Percentiles rank a stretch among this genome's conserved stretches.
These are phyloP conservation scores for Labeo rohita DNA, from an alignment of 2,113 vertebrate genomes.

Conservation along the genomic window DNA sequence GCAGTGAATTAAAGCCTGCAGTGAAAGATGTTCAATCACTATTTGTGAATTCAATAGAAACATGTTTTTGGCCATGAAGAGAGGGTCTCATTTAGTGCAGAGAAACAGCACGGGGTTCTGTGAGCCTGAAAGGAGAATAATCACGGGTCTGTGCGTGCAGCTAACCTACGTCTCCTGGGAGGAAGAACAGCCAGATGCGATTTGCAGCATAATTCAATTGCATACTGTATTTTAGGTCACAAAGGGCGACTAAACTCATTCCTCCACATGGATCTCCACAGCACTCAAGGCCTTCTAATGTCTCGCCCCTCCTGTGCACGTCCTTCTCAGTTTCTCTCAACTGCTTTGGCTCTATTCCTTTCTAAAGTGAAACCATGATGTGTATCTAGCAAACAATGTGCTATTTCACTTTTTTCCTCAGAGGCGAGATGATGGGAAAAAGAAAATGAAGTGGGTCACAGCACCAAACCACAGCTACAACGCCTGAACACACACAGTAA, in stretches of 20 bases:
- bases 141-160: slow-evolving; percentile 32
- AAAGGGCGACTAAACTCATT: slow-evolving; percentile 19
- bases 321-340: background rate
- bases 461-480: slow-evolving; percentile 29
- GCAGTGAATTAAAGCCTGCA: background rate
- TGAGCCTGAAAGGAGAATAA: slow-evolving; percentile 43
- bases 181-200: slow-evolving; percentile 39
- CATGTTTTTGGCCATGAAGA: too few relatives aligned
- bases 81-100: slow-evolving; percentile 3
- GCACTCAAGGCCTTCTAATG: slow-evolving; percentile 2
- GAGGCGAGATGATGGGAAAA: background rate
- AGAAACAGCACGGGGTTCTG: slow-evolving; percentile 34
- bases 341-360: background rate
- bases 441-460: slow-evolving; percentile 6
- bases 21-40: background rate
- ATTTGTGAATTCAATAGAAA: too few relatives aligned
- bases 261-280: slow-evolving; percentile 21
- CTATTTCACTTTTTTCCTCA: slow-evolving; percentile 10
- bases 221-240: slow-evolving; percentile 41
- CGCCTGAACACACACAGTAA: background rate
- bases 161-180: slow-evolving; percentile 34
- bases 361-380: slow-evolving; percentile 20
- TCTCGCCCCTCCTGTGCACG: background rate
- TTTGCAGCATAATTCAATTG: slow-evolving; percentile 49
- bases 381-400: slow-evolving; percentile 32